Evolutionary conservation across 2,888 invertebrate species (phyloP), one percentile per base, ranked within the genome.

Genomic region (Gerris lacustris): DNA sequence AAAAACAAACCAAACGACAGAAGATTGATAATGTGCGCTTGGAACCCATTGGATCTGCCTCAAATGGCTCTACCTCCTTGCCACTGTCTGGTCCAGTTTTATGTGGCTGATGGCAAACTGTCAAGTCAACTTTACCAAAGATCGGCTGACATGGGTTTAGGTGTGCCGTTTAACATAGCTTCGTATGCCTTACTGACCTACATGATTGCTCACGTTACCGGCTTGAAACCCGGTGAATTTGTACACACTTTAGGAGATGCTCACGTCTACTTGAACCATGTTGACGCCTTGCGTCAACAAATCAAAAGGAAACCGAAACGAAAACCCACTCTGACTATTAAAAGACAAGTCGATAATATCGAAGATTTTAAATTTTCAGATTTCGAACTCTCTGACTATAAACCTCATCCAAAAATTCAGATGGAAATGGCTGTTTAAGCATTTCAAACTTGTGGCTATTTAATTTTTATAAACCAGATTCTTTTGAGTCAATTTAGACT

Each of bases 141-240:
- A 75, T 96, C 96, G 77, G 98, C 95, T 6, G 98, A 99, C 79
- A 93, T 98, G 90, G 96, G 96, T 4, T 84, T 98, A 2, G 98
- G 98, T n/a, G 96, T 97, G 0, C 97, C 97, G 11, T 98, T 98
- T 80, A 98, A 98, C 81, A 95, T 99, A 76, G 97, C 98, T 68
- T 96, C 96, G 77, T 99, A 98, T 81, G 87, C 97, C 1, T 80
- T 98, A 45, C 84, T 98, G 5, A 96, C 96, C 5, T 90, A 90
- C 77, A 96, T 99, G 95, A 90, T 98, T 75, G 97, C 98, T 44
- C 93, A 96, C 79, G 86, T 98, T 31, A 94, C 95, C n/a, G 88
- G 87, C 67, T 81, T 82, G 66, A 80, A 92, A 89, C 87, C 95
- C 68, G 95, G 93, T 55, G 96, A 97, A 75, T 95, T 99, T 79